Conservation (phyloP, 2,888 invertebrate species). For the Lasioglossum malachurum region DNA sequence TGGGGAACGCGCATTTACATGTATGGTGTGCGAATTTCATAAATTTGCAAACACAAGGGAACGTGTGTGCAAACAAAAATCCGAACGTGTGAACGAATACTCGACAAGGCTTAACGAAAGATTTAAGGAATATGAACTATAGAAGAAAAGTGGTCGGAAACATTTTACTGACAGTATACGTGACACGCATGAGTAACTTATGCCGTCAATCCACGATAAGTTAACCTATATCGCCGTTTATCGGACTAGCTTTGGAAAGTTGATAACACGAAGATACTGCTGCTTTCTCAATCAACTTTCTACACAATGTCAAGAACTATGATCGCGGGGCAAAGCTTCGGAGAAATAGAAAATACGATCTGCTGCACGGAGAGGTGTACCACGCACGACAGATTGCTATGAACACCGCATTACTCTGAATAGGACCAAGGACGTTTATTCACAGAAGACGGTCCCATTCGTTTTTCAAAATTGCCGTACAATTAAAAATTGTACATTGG, state of each 20-base stretch:
- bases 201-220: neutral
- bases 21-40: too few species aligned
- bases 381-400: neutral
- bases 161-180: neutral
- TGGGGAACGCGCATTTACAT: neutral
- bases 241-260: conserved; percentile 39
- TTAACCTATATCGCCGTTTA: neutral
- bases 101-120: neutral
- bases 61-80: neutral
- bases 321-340: conserved; percentile 6
- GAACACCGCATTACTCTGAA: too few species aligned
- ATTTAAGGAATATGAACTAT: neutral
- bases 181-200: neutral
- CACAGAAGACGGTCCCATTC: neutral
- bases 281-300: conserved; percentile 32
- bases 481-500: neutral
- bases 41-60: neutral
- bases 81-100: neutral
- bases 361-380: neutral
- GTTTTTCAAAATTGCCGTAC: neutral
- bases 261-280: conserved; percentile 20
- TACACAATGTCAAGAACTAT: conserved; percentile 5
- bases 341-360: neutral
- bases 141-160: neutral
- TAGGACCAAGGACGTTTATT: neutral